Conservation (phyloP, 2,797 vertebrate species). For the Percopsis omiscomaycus region DNA sequence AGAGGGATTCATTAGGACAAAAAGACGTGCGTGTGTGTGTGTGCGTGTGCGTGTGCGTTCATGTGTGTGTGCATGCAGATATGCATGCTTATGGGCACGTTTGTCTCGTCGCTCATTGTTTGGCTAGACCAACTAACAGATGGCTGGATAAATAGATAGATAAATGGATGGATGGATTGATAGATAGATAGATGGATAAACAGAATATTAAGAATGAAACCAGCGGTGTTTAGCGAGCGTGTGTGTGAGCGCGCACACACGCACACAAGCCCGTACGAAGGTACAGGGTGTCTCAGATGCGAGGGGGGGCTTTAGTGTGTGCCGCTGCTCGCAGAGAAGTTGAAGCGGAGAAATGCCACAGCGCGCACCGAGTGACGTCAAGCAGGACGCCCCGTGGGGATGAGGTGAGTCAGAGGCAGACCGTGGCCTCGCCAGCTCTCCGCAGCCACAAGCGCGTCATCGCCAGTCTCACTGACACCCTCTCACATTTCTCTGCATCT, state of each 20-base stretch:
- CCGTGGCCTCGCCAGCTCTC: slow-evolving; percentile 79
- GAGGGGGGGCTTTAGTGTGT: slow-evolving; percentile 68
- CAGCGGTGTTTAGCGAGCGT: background rate
- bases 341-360: slow-evolving; percentile 79
- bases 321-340: slow-evolving; percentile 76
- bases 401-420: slow-evolving; percentile 84
- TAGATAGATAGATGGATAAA: slow-evolving; percentile 33
- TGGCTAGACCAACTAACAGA: too few species aligned
- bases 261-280: slow-evolving; percentile 42
- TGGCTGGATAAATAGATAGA: slow-evolving; percentile 20
- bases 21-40: background rate
- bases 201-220: background rate
- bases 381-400: slow-evolving; percentile 81
- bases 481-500: slow-evolving; percentile 78
- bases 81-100: too few species aligned
- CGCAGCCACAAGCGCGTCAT: slow-evolving; percentile 76
- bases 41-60: background rate
- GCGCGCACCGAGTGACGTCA: slow-evolving; percentile 80
- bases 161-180: slow-evolving; percentile 32
- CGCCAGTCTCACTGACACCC: slow-evolving; percentile 78
- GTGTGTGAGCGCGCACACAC: background rate
- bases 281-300: slow-evolving; percentile 56
- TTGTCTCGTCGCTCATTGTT: too few species aligned
- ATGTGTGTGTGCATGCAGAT: background rate
- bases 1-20: slow-evolving; percentile 25